Evolutionary conservation across 2,888 invertebrate species (phyloP).

Genomic region (Cordilura impudica): DNA sequence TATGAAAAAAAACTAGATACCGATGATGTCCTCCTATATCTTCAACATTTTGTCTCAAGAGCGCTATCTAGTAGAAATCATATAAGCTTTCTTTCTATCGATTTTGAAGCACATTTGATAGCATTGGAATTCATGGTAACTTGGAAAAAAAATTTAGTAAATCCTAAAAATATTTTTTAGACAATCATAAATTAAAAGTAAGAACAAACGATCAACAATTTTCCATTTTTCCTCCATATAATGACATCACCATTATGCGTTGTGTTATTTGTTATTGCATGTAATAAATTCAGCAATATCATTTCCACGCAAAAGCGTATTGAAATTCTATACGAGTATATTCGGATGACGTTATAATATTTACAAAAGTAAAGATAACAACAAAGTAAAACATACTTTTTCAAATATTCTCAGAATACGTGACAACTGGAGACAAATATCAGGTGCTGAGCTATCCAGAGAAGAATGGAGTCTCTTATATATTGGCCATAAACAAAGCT

Average conservation of each 20-base stretch:
- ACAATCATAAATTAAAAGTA: not conserved
- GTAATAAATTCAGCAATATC: conserved; percentile 19
- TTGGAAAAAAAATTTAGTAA: too few species aligned
- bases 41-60: conserved; percentile 35
- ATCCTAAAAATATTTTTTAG: not conserved
- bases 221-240: too few species aligned
- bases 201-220: not conserved
- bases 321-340: too few species aligned
- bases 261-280: not conserved
- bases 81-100: conserved; percentile 16
- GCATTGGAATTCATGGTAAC: too few species aligned
- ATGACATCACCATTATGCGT: not conserved
- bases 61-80: conserved; percentile 24
- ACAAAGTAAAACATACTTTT: not conserved
- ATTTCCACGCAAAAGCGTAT: not conserved
- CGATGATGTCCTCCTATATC: conserved; percentile 37
- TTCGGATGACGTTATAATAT: not conserved
- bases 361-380: not conserved
- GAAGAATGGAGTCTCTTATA: too few species aligned
- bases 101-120: conserved; percentile 46
- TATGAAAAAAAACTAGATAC: conserved; percentile 45
- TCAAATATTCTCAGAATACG: not conserved
- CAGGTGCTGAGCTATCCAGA: not conserved
- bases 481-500: too few species aligned
- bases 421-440: not conserved